Evolutionary conservation across 2,888 invertebrate genomes (phyloP), one percentile per base, ranked within the genome.

Genomic region (Sesia apiformis): DNA sequence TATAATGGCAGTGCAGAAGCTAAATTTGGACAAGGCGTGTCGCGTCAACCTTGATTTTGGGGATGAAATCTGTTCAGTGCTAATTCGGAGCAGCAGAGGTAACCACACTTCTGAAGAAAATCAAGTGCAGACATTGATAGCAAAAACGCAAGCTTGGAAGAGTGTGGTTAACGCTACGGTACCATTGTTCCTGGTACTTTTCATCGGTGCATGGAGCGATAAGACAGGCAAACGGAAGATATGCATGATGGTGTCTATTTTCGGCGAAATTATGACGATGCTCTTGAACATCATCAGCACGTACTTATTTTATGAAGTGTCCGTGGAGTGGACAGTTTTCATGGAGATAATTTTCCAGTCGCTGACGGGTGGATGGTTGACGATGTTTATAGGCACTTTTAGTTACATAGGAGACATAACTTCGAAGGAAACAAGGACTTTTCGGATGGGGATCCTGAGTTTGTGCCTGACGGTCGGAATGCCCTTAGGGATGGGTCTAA

Each of bases 1-100:
- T 0, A 92, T 93, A 65, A 72, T 96, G 60, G 95, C 95, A 41
- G 94, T 95, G 4, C 96, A 96, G 76, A 96, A 96, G 80, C 82
- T 96, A 49, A 95, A 95, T 77, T 86, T 96, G 67, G 96, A 96
- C 70, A 96, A 96, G 77, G 96, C 96, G 0, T 96, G 96, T 66
- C 84, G 95, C 49, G 96, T 96, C 0, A 96, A 96, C 72, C 84
- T 96, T 62, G 90, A 83, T 0, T 95, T 94, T 63, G 88, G 92
- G 0, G 91, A 92, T 52, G 90, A 90, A 51, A 91, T 95, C 0
- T 96, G 96, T 70, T 92, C 92, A 58, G 94, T 94, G 0, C 77
- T 96, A 38, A 91, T 93, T 0, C 86, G 91, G 0, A 89, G 96
- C 52, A 91, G 93, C 63, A 94, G 94, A 3, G 92, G 90, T 0